A percentile compares a stretch with the other conserved stretches of the same genome.
These are phyloP conservation scores for Hipparchia semele DNA, from an alignment of 2,888 invertebrate species.

Conservation along the genomic window DNA sequence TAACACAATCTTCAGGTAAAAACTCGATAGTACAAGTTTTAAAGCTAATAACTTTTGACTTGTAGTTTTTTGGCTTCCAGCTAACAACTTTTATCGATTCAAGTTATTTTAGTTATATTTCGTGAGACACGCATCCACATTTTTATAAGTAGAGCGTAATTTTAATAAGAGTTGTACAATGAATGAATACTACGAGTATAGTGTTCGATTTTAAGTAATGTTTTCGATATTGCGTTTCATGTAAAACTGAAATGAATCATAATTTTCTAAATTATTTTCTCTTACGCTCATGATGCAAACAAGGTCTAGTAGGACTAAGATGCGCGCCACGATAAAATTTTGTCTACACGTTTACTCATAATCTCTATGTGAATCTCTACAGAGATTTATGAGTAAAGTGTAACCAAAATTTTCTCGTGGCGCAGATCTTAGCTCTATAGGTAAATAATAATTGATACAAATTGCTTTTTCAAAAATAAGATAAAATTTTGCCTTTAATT, in stretches of 20 bases:
- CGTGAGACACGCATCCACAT: slow-evolving; percentile 59
- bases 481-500: no score
- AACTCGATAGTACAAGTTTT: background rate
- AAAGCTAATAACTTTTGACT: slow-evolving; percentile 23
- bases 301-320: no score
- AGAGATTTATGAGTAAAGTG: no score
- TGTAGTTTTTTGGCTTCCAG: slow-evolving; percentile 29
- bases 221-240: background rate
- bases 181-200: slow-evolving; percentile 19
- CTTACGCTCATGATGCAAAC: no score
- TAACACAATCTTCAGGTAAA: background rate
- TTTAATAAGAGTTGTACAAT: slow-evolving; percentile 17
- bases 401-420: no score
- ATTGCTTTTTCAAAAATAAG: no score
- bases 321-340: no score
- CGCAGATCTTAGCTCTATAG: no score
- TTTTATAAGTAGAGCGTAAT: slow-evolving; percentile 26
- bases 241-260: background rate
- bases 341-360: no score
- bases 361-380: no score
- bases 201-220: background rate
- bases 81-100: slow-evolving; percentile 50
- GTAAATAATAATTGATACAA: no score
- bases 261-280: background rate
- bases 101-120: slow-evolving; percentile 55